Evolutionary conservation across 2,888 invertebrate species (phyloP).

Genomic region (Monopis laevigella): DNA sequence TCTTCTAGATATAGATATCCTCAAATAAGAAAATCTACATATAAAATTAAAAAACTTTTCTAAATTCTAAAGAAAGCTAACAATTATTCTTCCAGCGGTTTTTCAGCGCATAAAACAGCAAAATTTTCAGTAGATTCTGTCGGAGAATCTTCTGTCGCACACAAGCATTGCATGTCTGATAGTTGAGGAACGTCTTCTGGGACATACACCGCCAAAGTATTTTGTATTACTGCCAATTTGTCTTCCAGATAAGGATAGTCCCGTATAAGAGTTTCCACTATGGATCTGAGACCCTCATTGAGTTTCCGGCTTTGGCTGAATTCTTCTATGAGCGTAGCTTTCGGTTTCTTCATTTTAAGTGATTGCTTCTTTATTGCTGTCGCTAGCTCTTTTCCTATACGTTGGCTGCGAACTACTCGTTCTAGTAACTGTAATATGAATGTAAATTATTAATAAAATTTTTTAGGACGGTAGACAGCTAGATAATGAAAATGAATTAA

Average conservation of each 20-base stretch:
- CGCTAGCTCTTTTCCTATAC: slow-evolving; percentile 70
- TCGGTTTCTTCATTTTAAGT: slow-evolving; percentile 43
- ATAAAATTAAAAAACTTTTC: neutral
- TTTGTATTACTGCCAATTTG: slow-evolving; percentile 40
- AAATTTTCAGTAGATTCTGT: slow-evolving; percentile 20
- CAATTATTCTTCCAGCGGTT: slow-evolving; percentile 23
- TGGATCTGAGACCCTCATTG: slow-evolving; percentile 64
- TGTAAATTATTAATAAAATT: neutral
- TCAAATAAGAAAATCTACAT: no score
- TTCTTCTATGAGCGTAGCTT: slow-evolving; percentile 60
- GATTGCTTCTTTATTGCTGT: slow-evolving; percentile 54
- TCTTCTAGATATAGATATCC: no score
- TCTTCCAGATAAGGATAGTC: slow-evolving; percentile 71
- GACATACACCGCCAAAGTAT: slow-evolving; percentile 55
- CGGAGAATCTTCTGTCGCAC: slow-evolving; percentile 16
- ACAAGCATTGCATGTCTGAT: slow-evolving; percentile 22
- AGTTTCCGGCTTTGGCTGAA: slow-evolving; percentile 65
- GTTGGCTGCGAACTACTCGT: slow-evolving; percentile 74
- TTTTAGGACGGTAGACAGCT: no score
- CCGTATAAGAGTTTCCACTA: slow-evolving; percentile 63
- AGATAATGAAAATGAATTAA: no score
- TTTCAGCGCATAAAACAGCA: slow-evolving; percentile 29
- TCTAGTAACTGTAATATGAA: slow-evolving; percentile 46
- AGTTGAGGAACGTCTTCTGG: slow-evolving; percentile 36
- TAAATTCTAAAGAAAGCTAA: neutral